These are phyloP conservation scores for Chroicocephalus ridibundus DNA, from an alignment of 2,113 vertebrate genomes.

Conservation along the genomic window DNA sequence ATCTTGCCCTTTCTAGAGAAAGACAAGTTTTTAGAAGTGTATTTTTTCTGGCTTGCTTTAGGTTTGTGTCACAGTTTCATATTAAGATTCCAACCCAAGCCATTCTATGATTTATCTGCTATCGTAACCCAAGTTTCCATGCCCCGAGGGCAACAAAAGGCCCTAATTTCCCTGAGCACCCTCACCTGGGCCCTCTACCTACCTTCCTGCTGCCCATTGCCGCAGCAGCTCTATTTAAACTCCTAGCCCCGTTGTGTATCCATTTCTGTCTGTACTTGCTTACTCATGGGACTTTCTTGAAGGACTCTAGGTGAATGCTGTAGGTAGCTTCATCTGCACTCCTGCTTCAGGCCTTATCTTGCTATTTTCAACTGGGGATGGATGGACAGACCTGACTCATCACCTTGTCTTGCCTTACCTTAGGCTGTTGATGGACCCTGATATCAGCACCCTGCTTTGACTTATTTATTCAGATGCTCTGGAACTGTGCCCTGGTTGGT, in stretches of 20 bases:
- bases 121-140: neutral
- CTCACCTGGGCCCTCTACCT: neutral
- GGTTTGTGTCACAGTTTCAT: neutral
- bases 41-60: neutral
- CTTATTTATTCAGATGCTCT: neutral
- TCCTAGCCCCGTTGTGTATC: fast-evolving
- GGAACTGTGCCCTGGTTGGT: neutral
- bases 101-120: neutral
- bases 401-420: neutral
- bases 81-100: neutral
- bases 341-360: neutral
- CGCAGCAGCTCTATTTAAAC: neutral
- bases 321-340: neutral
- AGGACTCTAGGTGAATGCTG: neutral
- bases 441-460: neutral
- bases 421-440: neutral
- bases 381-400: neutral
- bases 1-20: neutral
- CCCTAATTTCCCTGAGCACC: neutral
- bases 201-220: neutral
- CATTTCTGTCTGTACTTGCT: neutral
- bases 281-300: neutral
- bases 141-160: neutral
- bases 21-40: neutral
- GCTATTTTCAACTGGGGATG: neutral